phyloP scores from a whole-genome alignment of 2,888 invertebrate species.

The Chironomus tentans region DNA sequence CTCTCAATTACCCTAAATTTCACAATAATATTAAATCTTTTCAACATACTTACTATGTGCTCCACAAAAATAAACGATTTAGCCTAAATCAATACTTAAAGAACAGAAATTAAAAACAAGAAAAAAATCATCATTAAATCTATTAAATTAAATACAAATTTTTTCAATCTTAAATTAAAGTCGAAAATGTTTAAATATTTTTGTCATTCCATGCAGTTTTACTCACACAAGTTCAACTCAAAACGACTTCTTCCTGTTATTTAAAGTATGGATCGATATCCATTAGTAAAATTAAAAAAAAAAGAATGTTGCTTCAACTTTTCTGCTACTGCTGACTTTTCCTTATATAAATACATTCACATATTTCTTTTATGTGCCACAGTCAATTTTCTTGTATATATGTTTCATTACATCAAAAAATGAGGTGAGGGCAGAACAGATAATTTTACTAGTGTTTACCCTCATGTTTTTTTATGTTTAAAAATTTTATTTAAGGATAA shows the following conservation, averaged over 20 bases:
- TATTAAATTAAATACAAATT: background rate
- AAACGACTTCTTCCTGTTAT: background rate
- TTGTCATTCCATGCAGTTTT: background rate
- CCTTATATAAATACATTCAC: background rate
- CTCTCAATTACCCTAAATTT: too few species aligned
- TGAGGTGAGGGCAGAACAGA: background rate
- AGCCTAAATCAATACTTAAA: too few species aligned
- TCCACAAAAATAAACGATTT: too few species aligned
- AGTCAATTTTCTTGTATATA: background rate
- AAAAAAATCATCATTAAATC: too few species aligned
- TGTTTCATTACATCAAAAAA: background rate
- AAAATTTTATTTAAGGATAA: background rate
- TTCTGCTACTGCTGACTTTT: background rate
- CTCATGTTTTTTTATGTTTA: background rate
- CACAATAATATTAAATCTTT: too few species aligned
- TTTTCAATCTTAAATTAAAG: background rate
- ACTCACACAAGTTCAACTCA: background rate
- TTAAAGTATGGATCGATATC: slow-evolving; percentile 40
- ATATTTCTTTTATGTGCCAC: background rate
- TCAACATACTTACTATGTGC: too few species aligned
- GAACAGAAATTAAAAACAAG: too few species aligned
- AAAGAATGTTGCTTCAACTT: slow-evolving; percentile 7
- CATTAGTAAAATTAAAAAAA: slow-evolving; percentile 45
- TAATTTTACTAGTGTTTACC: background rate
- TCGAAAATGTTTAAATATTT: background rate